phyloP scores from a whole-genome alignment of 2,888 invertebrate genomes.

The Drosophila paracracens region DNA sequence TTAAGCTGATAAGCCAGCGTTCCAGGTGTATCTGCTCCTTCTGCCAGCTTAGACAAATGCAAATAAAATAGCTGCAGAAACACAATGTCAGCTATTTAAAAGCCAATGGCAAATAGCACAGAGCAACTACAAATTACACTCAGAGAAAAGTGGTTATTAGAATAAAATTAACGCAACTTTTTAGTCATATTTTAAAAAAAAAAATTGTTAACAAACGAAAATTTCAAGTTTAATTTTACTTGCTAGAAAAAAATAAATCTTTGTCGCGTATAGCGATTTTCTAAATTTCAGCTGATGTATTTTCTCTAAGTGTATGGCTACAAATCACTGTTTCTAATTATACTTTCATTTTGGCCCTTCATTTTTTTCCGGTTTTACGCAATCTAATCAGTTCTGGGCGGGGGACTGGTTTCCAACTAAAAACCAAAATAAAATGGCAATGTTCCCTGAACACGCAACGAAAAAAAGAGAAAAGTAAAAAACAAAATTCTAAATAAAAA shows the following conservation, averaged over 20 bases:
- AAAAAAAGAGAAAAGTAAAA: conserved; percentile 17
- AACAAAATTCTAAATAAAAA: conserved; percentile 9
- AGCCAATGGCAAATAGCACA: conserved; percentile 1
- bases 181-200: neutral
- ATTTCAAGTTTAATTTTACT: neutral
- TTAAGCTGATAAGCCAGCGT: conserved; percentile 52
- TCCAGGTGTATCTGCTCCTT: conserved; percentile 10
- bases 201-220: neutral
- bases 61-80: conserved; percentile 50
- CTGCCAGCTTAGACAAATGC: conserved; percentile 40
- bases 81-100: conserved; percentile 52
- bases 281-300: no score
- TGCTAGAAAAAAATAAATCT: no score
- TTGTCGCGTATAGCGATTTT: neutral
- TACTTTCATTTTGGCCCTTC: conserved; percentile 52
- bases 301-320: conserved; percentile 36
- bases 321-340: conserved; percentile 81
- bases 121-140: conserved; percentile 13
- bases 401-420: neutral
- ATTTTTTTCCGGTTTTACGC: conserved; percentile 23
- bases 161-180: neutral
- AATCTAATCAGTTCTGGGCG: conserved; percentile 54
- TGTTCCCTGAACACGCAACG: conserved; percentile 51
- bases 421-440: conserved; percentile 38
- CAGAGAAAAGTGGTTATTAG: neutral